Conservation (phyloP, 2,797 vertebrate genomes). For the Sebastolobus altivelis region DNA sequence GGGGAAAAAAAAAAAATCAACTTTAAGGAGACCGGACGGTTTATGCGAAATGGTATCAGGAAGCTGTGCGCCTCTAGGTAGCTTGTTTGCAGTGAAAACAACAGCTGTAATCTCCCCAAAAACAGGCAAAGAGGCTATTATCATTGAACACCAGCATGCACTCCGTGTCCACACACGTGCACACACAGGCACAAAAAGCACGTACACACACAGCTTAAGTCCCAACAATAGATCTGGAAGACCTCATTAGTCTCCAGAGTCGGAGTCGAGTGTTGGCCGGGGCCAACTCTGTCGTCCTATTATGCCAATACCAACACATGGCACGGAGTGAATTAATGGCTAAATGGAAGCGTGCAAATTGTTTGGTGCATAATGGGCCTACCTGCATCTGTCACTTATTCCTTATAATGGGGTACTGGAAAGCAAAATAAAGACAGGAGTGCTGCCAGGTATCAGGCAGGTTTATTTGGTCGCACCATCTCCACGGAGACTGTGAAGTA, state of each 20-base stretch:
- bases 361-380: slow-evolving; percentile 69
- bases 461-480: slow-evolving; percentile 9
- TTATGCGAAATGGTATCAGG: slow-evolving; percentile 52
- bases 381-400: slow-evolving; percentile 67
- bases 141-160: slow-evolving; percentile 64
- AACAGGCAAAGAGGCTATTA: slow-evolving; percentile 72
- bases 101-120: slow-evolving; percentile 76
- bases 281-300: slow-evolving; percentile 60
- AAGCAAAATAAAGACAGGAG: slow-evolving; percentile 41
- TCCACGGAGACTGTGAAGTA: slow-evolving; percentile 1
- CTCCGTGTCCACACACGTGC: slow-evolving; percentile 25
- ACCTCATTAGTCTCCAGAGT: slow-evolving; percentile 80
- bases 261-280: slow-evolving; percentile 55
- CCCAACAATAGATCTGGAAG: slow-evolving; percentile 76
- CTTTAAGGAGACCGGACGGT: slow-evolving; percentile 1
- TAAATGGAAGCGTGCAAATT: slow-evolving; percentile 70
- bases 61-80: slow-evolving; percentile 32
- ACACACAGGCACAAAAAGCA: slow-evolving; percentile 30
- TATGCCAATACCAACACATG: slow-evolving; percentile 70
- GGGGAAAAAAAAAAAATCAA: neutral
- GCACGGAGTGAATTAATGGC: slow-evolving; percentile 67
- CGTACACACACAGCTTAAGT: slow-evolving; percentile 56
- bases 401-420: slow-evolving; percentile 50
- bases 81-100: slow-evolving; percentile 74
- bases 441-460: slow-evolving; percentile 22